phyloP scores from a whole-genome alignment of 2,797 vertebrate genomes.

The Neosalanx taihuensis region DNA sequence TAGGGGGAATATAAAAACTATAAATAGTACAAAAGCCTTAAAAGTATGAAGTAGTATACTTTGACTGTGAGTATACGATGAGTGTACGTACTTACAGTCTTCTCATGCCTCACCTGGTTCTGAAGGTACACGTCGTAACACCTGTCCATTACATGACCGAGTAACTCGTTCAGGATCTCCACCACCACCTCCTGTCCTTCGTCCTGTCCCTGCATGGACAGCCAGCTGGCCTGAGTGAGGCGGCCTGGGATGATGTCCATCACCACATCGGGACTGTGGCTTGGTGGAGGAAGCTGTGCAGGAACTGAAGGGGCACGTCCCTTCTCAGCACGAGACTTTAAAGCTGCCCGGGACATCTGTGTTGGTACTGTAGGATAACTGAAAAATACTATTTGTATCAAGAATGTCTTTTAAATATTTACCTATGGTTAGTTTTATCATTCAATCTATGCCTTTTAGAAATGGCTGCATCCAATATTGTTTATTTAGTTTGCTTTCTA shows the following conservation, averaged over 20 bases:
- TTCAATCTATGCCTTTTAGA: no score
- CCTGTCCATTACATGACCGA: conserved; percentile 62
- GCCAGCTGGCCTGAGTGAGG: conserved; percentile 67
- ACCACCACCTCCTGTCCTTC: conserved; percentile 66
- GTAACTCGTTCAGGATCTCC: conserved; percentile 69
- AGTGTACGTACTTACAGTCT: no score
- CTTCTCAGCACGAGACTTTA: conserved; percentile 61
- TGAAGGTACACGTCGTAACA: conserved; percentile 56
- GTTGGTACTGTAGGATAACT: not conserved
- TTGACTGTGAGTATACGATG: no score
- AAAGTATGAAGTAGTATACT: no score
- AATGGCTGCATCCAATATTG: no score
- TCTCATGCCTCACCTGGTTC: conserved; percentile 69
- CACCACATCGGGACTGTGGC: conserved; percentile 30
- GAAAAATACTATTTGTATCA: not conserved
- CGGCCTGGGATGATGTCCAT: conserved; percentile 59
- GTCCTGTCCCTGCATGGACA: conserved; percentile 58
- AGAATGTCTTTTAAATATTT: no score
- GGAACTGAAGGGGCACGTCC: conserved; percentile 8
- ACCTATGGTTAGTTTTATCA: no score
- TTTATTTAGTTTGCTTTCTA: no score
- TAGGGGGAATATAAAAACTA: no score
- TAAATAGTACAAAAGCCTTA: no score
- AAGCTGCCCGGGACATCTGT: conserved; percentile 37
- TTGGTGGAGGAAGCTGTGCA: not conserved